Conservation (phyloP, 2,888 invertebrate species). For the Erebia ligea region DNA sequence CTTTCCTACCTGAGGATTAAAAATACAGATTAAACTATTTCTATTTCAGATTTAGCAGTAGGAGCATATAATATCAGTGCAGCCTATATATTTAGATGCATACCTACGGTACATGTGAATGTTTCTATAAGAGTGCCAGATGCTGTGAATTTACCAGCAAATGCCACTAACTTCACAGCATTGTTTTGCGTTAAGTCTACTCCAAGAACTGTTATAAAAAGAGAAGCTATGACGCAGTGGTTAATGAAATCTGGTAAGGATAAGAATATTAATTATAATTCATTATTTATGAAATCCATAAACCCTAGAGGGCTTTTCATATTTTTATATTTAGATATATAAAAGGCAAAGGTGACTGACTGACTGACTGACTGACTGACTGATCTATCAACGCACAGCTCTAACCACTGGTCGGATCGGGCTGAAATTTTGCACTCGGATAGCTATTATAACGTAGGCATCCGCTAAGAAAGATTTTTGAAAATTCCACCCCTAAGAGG, state of each 20-base stretch:
- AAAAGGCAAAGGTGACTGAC: no score
- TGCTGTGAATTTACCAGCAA: conserved; percentile 65
- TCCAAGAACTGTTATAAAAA: conserved; percentile 40
- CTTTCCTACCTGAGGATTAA: no score
- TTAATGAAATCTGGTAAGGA: conserved; percentile 55
- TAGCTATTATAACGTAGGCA: no score
- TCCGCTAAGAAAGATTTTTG: no score
- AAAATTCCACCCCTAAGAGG: no score
- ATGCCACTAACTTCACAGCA: conserved; percentile 66
- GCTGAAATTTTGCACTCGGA: no score
- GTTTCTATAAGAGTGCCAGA: conserved; percentile 62
- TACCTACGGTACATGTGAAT: conserved; percentile 64
- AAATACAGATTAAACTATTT: neutral
- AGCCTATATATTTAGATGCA: conserved; percentile 78
- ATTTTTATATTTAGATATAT: no score
- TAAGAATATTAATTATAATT: neutral
- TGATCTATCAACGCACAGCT: no score
- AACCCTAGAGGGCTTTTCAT: no score
- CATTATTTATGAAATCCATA: neutral
- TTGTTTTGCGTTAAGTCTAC: conserved; percentile 64
- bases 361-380: no score
- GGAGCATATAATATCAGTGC: conserved; percentile 84
- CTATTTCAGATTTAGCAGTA: conserved; percentile 82
- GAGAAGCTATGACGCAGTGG: conserved; percentile 43
- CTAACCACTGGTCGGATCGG: no score